Percentiles rank a stretch among this genome's conserved stretches.
Evolutionary conservation across 2,797 vertebrate species (phyloP).

Genomic region (Pseudochirops cupreus): DNA sequence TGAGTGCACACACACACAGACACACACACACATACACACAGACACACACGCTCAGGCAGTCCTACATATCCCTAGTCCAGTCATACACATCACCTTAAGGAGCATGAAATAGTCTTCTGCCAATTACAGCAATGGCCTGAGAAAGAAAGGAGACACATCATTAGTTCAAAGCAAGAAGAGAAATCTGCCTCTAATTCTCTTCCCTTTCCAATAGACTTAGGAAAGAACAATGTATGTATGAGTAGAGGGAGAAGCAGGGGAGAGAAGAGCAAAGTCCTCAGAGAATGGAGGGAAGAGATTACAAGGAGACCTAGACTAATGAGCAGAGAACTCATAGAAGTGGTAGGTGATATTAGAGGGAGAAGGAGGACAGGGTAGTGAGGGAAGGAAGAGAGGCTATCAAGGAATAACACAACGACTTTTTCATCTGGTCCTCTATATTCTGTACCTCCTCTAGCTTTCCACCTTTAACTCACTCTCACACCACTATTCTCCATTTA

Average conservation of each 20-base stretch:
- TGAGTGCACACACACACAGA: background rate
- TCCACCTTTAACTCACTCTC: background rate
- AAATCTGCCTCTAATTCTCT: background rate
- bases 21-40: background rate
- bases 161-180: background rate
- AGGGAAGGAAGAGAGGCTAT: background rate
- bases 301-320: background rate
- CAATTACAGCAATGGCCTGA: slow-evolving; percentile 1
- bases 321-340: no score
- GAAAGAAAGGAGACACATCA: background rate
- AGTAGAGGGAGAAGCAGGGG: no score
- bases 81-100: background rate
- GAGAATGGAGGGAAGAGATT: background rate
- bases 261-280: background rate
- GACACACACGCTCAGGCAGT: background rate
- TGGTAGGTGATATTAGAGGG: background rate
- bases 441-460: background rate
- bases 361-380: background rate
- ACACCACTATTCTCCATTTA: background rate
- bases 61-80: background rate
- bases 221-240: no score
- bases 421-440: background rate
- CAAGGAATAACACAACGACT: background rate
- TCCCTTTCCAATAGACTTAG: background rate
- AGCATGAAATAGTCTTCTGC: background rate